phyloP scores from a whole-genome alignment of 2,113 vertebrate genomes.

The Jaculus jaculus region DNA sequence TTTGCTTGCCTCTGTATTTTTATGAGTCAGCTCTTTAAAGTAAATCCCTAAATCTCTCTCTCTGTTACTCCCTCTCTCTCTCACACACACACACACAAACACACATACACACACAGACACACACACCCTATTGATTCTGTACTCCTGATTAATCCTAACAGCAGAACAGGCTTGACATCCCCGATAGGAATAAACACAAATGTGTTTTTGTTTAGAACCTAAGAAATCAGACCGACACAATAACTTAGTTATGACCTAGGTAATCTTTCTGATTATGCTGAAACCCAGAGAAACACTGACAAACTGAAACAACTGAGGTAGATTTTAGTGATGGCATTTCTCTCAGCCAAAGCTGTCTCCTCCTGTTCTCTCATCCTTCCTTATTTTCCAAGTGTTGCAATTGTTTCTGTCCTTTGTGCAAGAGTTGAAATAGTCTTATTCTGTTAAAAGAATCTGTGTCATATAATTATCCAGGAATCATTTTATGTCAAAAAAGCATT shows the following conservation, averaged over 20 bases:
- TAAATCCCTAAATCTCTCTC: neutral
- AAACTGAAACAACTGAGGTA: neutral
- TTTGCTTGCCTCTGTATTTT: neutral
- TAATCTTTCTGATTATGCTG: neutral
- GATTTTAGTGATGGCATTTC: neutral
- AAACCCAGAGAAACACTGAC: neutral
- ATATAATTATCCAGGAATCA: neutral
- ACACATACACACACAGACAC: neutral
- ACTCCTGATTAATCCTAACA: neutral
- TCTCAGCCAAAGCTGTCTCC: neutral
- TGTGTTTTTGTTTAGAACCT: neutral
- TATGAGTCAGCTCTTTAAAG: neutral
- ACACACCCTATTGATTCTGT: neutral
- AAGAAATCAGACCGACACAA: neutral
- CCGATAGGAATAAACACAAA: neutral
- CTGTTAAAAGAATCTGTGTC: neutral
- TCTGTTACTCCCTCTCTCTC: too few relatives aligned
- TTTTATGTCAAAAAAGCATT: neutral
- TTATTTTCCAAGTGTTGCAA: neutral
- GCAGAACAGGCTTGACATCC: neutral
- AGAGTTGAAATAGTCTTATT: neutral
- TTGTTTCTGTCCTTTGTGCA: neutral
- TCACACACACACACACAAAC: neutral
- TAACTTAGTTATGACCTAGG: neutral
- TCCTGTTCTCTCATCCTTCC: neutral